These are phyloP conservation scores for Brachionus sp. DNA, from an alignment of 1,140 invertebrate species.

Conservation along the genomic window DNA sequence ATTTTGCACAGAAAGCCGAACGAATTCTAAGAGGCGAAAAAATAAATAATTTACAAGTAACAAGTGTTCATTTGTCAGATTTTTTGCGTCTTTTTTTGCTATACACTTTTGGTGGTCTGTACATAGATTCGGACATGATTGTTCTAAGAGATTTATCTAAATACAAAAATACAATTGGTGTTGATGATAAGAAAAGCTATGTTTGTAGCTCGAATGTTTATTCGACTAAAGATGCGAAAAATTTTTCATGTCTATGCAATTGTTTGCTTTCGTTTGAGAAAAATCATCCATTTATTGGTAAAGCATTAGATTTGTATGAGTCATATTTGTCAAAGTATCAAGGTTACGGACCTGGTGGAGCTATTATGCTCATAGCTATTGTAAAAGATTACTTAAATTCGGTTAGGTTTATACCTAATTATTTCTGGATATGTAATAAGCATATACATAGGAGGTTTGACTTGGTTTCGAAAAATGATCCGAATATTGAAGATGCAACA, in stretches of 20 bases:
- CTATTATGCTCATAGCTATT: not conserved
- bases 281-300: not conserved
- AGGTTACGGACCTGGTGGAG: constrained; percentile 3
- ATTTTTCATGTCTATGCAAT: constrained; percentile 7
- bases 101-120: not conserved
- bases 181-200: not conserved
- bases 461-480: not conserved
- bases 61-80: not conserved
- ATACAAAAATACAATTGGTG: not conserved
- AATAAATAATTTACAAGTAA: not conserved
- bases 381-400: not conserved
- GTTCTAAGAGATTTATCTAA: not conserved
- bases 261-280: not conserved
- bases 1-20: not conserved
- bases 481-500: not conserved
- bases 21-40: not conserved
- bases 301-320: not conserved
- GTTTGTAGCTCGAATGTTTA: not conserved
- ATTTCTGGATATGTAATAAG: not conserved
- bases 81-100: not conserved
- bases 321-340: not conserved
- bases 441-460: not conserved
- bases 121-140: not conserved
- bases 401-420: not conserved
- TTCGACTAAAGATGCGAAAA: not conserved